Evolutionary conservation across 37 sponge, comb jelly and placozoan species (phyloP), one percentile per base, ranked within the genome.

Genomic region (Amphimedon queenslandica): DNA sequence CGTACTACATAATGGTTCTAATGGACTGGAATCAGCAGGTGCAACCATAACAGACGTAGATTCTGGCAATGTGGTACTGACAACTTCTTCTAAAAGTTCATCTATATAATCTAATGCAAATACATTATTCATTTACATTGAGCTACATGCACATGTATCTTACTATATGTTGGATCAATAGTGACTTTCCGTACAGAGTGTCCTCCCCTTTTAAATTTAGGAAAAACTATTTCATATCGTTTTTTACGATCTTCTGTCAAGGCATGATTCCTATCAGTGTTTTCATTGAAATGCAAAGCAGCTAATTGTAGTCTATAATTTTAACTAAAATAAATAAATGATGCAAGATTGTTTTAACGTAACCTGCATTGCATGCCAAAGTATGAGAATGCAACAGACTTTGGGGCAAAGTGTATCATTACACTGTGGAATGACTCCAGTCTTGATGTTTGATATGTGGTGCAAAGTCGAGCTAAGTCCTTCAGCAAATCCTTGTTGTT

Each of bases 231-330:
- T 6, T 56, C 47, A 71, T 64, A 80, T 34, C 80, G 23, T 34
- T 80, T 64, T 27, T 64, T 67, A 13, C 68, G 73, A 8, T 28
- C 29, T 27, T 55, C 51, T 37, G 81, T 67, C n/a, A 30, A 55
- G 37, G 73, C 74, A 20, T 80, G 81, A 35, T 64, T 29, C 47
- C 74, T 35, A 24, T 27, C 28, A 20, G 38, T 32, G 33, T 80
- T 80, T 40, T 80, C 81, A 73, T 80, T 80, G 41, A 60, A 80
- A 27, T 80, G 74, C 11, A 80, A 71, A 53, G 81, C 74, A 63
- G 81, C 81, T 24, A 73, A n/a, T 13, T 20, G 10, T 53, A 80
- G 47, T 57, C 74, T 80, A 36, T 64, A 55, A 41, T 6, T 3
- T 24, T 8, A 4, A 23, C 27, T 41, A 69, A 38, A 4, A n/a